Base-by-base conservation (phyloP, 2,797 vertebrate species). In the Denticeps clupeoides region DNA sequence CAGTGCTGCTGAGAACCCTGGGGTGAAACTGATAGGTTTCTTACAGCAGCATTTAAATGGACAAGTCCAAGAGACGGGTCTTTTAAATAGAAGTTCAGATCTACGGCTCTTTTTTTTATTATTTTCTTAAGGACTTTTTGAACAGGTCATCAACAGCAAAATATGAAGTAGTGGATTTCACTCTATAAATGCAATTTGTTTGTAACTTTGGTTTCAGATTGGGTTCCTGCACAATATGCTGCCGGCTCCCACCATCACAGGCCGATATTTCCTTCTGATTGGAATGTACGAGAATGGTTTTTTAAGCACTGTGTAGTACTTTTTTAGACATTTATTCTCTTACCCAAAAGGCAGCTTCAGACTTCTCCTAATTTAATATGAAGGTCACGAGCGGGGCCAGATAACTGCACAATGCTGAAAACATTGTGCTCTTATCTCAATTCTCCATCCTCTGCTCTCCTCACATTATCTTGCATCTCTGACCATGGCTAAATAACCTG, bases 371-470 rank as follows among this genome's bases (percentile, higher is more conserved):
- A 59, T 63, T 63, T 61, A 47, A 55, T 51, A 59, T 59, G 55
- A 62, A 59, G 63, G 59, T 62, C 56, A 21, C 53, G 54, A 56
- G 45, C 49, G 45, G 35, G 12, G 41, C 45, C 40, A 56, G 44
- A 65, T 65, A 59, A 59, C 59, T 59, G 51, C 53, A 59, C 31
- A 40, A 49, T 57, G 59, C 29, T 59, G 47, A 60, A 60, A 60
- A 60, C 53, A 54, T 61, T 47, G 43, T 56, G 45, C 45, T 54
- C 56, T 62, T 65, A 65, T 62, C 56, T 51, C 13, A 4, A n/a
- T 9, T 40, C 52, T 53, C 41, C 56, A 62, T 56, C 57, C 51
- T 37, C 44, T 56, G 49, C 27, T 43, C 50, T 29, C 27, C 26
- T 15, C 32, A 5, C 47, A 56, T 54, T 62, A 65, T 65, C 63